Evolutionary conservation across 1,140 invertebrate species (phyloP), one percentile per base, ranked within the genome.

Genomic region (Cheumatopsyche charites): DNA sequence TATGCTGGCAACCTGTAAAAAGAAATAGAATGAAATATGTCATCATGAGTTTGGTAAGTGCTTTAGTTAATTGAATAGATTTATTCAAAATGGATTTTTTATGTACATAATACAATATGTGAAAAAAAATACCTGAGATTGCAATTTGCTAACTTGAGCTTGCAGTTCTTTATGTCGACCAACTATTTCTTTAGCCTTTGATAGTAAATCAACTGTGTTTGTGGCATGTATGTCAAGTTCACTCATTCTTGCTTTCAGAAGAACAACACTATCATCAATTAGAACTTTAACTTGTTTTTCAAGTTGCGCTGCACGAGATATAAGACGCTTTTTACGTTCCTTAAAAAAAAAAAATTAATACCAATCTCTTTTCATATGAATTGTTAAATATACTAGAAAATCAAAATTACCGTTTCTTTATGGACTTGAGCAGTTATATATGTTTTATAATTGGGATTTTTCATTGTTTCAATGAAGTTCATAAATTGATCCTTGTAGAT

Each of bases 161-260:
- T 97, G 94, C 17, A 97, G 82, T 77, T 97, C 94, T 79, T 96
- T 96, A 78, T 97, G 95, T 42, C 92, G 85, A 49, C 93, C 87
- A 6, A 97, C 94, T 75, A 98, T 97, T 82, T 96, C 93, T 81
- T 97, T 96, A 25, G 94, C 94, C 82, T 95, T 94, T 0, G 90
- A 89, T 11, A 97, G 84, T 62, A 97, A 84, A 82, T 97, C 94
- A 36, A 92, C 90, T 0, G 93, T 92, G 68, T 89, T 91, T 36
- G 90, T 91, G 1, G 90, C 90, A 79, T 93, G 90, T 74, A 97
- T 96, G 67, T 92, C 94, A 72, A 98, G 84, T 80, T 97, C 95
- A 71, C 89, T 91, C 89, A 98, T 94, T 65, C 95, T 86, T n/a
- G 91, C 89, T 79, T 96, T 94, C 7, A 98, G 82, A 45, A 97